Conservation (phyloP, 2,888 invertebrate species). For the Acleris sparsana region DNA sequence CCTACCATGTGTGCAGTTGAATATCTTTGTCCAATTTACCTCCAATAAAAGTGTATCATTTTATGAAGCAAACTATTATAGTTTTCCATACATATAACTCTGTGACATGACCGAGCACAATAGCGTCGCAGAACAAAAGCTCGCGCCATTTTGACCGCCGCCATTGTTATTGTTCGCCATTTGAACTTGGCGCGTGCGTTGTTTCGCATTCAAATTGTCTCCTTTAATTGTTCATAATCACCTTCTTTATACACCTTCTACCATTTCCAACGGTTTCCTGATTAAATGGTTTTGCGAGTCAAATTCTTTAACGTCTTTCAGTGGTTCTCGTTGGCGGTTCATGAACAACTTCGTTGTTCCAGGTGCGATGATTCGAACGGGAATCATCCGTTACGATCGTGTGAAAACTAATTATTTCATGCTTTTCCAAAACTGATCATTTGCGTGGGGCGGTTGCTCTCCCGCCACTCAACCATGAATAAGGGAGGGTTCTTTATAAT, state of each 20-base stretch:
- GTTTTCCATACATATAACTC: slow-evolving; percentile 34
- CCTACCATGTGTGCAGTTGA: too few species aligned
- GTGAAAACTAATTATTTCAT: slow-evolving; percentile 53
- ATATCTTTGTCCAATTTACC: too few species aligned
- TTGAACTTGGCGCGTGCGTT: slow-evolving; percentile 80
- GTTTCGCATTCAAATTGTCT: slow-evolving; percentile 74
- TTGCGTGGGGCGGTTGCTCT: slow-evolving; percentile 58
- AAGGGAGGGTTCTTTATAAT: slow-evolving; percentile 65
- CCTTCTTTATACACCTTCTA: slow-evolving; percentile 39
- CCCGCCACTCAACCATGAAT: slow-evolving; percentile 54
- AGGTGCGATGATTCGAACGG: slow-evolving; percentile 2
- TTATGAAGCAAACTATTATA: slow-evolving; percentile 4
- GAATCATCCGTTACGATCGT: slow-evolving; percentile 40
- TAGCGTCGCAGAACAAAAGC: slow-evolving; percentile 75
- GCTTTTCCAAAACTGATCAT: slow-evolving; percentile 54
- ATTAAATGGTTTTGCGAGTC: slow-evolving; percentile 6
- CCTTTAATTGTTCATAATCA: slow-evolving; percentile 62
- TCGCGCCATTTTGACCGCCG: slow-evolving; percentile 75
- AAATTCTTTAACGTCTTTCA: not conserved
- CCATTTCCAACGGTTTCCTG: slow-evolving; percentile 45
- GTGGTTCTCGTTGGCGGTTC: not conserved
- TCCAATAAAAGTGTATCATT: not conserved
- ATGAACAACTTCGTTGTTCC: not conserved
- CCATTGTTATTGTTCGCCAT: slow-evolving; percentile 78
- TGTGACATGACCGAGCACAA: slow-evolving; percentile 58